Evolutionary conservation across 2,888 invertebrate genomes (phyloP).

Genomic region (Leptothorax acervorum): DNA sequence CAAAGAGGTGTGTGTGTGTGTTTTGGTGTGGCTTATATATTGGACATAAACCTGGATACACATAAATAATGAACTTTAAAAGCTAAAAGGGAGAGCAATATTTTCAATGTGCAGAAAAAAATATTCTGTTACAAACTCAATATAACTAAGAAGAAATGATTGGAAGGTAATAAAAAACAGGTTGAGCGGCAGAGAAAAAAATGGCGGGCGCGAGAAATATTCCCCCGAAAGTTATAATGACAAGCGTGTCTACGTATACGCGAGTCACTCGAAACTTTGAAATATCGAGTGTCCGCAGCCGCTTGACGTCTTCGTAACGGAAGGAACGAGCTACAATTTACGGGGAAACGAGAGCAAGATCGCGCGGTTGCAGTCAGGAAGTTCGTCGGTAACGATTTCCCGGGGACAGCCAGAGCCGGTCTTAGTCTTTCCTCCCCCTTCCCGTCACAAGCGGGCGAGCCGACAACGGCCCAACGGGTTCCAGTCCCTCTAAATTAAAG

Average conservation of each 20-base stretch:
- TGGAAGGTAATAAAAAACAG: background rate
- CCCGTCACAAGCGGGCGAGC: background rate
- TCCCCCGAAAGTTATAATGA: conserved; percentile 34
- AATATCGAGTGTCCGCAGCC: conserved; percentile 56
- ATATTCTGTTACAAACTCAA: background rate
- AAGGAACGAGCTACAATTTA: conserved; percentile 48
- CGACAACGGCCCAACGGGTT: conserved; percentile 13
- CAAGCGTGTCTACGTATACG: conserved; percentile 23
- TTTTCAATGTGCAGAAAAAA: background rate
- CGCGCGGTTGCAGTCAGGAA: conserved; percentile 27
- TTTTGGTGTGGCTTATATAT: no score
- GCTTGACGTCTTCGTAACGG: conserved; percentile 48
- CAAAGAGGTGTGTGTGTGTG: background rate
- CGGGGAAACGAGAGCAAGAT: background rate
- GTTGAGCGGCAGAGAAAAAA: background rate
- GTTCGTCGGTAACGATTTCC: conserved; percentile 45
- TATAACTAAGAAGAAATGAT: background rate
- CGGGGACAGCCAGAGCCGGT: conserved; percentile 35
- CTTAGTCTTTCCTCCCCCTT: background rate
- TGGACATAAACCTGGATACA: background rate
- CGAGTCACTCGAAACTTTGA: conserved; percentile 53
- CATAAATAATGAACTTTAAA: background rate
- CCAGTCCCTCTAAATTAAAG: conserved; percentile 46
- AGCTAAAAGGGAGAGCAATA: background rate
- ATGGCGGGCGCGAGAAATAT: conserved; percentile 5